Conservation (phyloP, 2,113 vertebrate species). For the Malurus alboscapulatus region DNA sequence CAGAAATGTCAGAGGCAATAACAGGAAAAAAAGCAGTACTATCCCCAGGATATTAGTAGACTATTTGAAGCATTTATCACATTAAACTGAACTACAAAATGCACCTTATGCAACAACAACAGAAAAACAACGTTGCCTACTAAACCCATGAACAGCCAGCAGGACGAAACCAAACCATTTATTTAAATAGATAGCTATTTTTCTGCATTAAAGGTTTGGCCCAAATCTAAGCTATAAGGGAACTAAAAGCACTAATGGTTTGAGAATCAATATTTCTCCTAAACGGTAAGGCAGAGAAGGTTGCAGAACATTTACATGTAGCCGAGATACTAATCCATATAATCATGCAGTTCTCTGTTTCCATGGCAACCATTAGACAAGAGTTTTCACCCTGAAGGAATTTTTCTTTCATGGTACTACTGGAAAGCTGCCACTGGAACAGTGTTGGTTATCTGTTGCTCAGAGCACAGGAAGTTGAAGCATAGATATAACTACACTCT, state of each 20-base stretch:
- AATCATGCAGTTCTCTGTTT: not conserved
- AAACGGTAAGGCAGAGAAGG: not conserved
- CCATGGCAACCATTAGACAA: conserved; percentile 30
- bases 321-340: conserved; percentile 4
- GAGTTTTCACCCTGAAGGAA: conserved; percentile 7
- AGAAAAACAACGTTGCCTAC: not conserved
- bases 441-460: not conserved
- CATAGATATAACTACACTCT: not conserved
- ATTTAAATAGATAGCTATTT: not conserved
- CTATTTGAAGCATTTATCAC: not conserved
- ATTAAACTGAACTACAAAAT: not conserved
- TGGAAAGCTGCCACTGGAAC: not conserved
- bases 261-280: not conserved
- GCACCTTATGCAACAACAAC: not conserved
- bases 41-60: not conserved
- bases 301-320: conserved; percentile 3
- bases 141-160: not conserved
- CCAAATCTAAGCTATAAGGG: not conserved
- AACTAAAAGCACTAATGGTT: not conserved
- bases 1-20: not conserved
- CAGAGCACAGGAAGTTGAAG: not conserved
- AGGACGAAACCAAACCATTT: not conserved
- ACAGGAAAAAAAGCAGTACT: not conserved
- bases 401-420: not conserved
- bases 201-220: not conserved